A percentile compares a stretch with the other conserved stretches of the same genome.
Conservation (phyloP, 2,797 vertebrate genomes). For the Arrhamphus sclerolepis region DNA sequence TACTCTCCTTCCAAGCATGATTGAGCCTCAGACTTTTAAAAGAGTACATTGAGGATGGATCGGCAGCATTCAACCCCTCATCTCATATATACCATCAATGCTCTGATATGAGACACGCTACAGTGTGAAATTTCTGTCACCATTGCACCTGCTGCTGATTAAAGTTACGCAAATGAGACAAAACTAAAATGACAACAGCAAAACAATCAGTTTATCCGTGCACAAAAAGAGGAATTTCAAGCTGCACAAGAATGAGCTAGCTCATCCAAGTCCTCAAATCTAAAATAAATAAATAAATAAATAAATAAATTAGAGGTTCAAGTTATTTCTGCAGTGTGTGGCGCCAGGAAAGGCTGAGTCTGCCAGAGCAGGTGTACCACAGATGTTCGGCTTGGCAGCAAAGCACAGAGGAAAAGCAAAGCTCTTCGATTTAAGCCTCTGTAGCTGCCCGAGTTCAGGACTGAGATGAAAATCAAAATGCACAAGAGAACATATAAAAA, state of each 20-base stretch:
- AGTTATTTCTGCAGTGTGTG: slow-evolving; percentile 22
- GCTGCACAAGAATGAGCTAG: neutral
- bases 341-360: slow-evolving; percentile 32
- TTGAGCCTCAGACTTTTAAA: too few species aligned
- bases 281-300: neutral
- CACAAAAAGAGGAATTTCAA: neutral
- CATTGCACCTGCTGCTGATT: slow-evolving; percentile 35
- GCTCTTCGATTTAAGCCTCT: slow-evolving; percentile 31
- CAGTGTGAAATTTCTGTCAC: slow-evolving; percentile 2
- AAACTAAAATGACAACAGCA: neutral
- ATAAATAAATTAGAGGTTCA: neutral
- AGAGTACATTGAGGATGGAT: neutral
- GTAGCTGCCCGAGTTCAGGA: slow-evolving; percentile 18
- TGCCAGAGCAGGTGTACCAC: slow-evolving; percentile 66
- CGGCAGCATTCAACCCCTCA: slow-evolving; percentile 30
- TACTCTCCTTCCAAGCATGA: too few species aligned
- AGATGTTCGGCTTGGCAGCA: slow-evolving; percentile 57
- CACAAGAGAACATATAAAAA: neutral
- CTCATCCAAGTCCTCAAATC: neutral
- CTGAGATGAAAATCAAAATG: slow-evolving; percentile 25
- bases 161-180: neutral
- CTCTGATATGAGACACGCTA: neutral
- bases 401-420: slow-evolving; percentile 18
- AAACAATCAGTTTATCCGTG: neutral
- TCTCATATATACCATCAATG: slow-evolving; percentile 11